Percentiles rank a stretch among this genome's conserved stretches.
Conservation (phyloP, 2,888 invertebrate genomes). For the Nomada fucata region DNA sequence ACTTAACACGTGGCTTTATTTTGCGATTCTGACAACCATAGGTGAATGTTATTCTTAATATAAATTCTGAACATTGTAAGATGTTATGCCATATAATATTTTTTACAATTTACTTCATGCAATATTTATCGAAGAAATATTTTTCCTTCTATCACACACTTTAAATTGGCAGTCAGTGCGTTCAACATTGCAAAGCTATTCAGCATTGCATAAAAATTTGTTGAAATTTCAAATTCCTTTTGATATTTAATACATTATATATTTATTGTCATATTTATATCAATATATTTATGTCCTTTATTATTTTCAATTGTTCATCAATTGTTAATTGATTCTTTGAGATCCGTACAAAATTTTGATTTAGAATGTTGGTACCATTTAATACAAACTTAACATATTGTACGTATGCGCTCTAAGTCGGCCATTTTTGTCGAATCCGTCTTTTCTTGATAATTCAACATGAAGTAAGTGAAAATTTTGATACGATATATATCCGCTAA, state of each 20-base stretch:
- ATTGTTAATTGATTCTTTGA: not conserved
- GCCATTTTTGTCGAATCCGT: slow-evolving; percentile 73
- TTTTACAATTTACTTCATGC: not conserved
- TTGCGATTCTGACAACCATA: not conserved
- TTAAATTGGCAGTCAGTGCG: slow-evolving; percentile 18
- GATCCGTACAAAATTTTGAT: not conserved
- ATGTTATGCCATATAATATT: not conserved
- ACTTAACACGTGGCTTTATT: slow-evolving; percentile 11
- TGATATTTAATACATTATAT: not conserved
- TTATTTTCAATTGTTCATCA: slow-evolving; percentile 5
- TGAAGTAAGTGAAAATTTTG: slow-evolving; percentile 82
- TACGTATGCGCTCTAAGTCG: slow-evolving; percentile 40
- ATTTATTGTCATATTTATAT: not conserved
- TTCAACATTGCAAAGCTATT: not conserved
- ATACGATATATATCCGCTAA: slow-evolving; percentile 71
- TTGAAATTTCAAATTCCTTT: slow-evolving; percentile 1
- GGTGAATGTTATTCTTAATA: not conserved
- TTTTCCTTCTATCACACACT: not conserved
- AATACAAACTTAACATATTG: slow-evolving; percentile 6
- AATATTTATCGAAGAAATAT: slow-evolving; percentile 1
- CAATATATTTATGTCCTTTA: not conserved
- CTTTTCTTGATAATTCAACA: slow-evolving; percentile 76
- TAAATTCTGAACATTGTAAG: not conserved
- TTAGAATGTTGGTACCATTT: slow-evolving; percentile 16
- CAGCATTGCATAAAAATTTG: not conserved